Conservation (phyloP, 2,888 invertebrate genomes). For the Cheilosia vulpina region DNA sequence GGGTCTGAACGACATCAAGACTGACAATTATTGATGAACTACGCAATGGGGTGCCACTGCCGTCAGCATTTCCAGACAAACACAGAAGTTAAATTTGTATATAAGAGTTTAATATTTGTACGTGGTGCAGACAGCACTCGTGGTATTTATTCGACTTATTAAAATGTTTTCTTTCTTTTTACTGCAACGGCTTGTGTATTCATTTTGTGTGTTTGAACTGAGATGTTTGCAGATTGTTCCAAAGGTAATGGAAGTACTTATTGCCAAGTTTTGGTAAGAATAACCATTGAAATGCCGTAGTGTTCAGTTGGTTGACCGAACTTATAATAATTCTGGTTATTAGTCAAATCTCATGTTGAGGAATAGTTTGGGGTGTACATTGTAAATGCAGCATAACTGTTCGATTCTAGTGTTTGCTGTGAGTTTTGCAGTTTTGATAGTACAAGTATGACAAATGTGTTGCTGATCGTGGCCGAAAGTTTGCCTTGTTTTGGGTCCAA, state of each 20-base stretch:
- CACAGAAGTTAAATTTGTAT: background rate
- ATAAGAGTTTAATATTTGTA: conserved; percentile 54
- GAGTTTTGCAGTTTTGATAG: too few species aligned
- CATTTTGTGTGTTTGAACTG: too few species aligned
- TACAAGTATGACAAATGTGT: too few species aligned
- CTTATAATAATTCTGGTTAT: too few species aligned
- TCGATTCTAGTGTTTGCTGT: rapidly evolving
- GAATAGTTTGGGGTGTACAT: too few species aligned
- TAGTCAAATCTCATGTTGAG: too few species aligned
- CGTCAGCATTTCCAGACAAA: conserved; percentile 20
- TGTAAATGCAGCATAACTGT: too few species aligned
- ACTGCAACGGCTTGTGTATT: background rate
- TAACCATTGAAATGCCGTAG: too few species aligned
- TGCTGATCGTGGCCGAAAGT: too few species aligned
- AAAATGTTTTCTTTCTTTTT: conserved; percentile 6
- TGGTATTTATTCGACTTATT: conserved; percentile 19
- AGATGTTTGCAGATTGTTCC: too few species aligned
- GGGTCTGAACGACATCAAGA: conserved; percentile 97
- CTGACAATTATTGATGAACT: conserved; percentile 89
- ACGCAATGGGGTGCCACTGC: background rate
- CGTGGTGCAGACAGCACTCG: background rate
- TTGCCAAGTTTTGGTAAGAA: background rate
- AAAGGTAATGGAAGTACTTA: background rate
- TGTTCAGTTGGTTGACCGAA: too few species aligned
- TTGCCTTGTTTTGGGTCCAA: too few species aligned